phyloP scores from a whole-genome alignment of 2,888 invertebrate genomes.

The Galeruca laticollis region DNA sequence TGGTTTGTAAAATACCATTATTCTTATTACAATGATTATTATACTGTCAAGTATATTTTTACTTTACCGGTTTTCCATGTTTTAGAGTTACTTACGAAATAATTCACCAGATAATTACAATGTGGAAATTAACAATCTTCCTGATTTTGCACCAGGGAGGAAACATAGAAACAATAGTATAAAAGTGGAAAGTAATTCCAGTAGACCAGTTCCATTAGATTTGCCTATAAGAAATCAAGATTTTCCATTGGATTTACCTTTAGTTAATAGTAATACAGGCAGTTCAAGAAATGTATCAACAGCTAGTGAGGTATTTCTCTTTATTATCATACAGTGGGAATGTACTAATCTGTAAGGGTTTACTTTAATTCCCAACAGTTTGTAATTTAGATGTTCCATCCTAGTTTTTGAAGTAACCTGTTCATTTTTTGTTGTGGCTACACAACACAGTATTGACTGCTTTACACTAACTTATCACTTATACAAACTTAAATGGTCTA shows the following conservation, averaged over 20 bases:
- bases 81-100: slow-evolving; percentile 64
- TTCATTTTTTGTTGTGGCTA: neutral
- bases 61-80: neutral
- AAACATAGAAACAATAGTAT: slow-evolving; percentile 40
- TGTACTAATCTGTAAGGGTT: too few relatives aligned
- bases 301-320: slow-evolving; percentile 47
- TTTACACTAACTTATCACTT: too few relatives aligned
- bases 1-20: too few relatives aligned
- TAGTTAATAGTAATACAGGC: slow-evolving; percentile 52
- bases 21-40: too few relatives aligned
- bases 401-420: neutral
- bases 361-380: too few relatives aligned
- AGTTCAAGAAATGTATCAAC: slow-evolving; percentile 40
- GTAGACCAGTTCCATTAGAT: slow-evolving; percentile 58
- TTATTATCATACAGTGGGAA: too few relatives aligned
- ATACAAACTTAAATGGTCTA: too few relatives aligned
- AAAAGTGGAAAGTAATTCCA: slow-evolving; percentile 21
- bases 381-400: neutral
- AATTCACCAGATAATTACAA: slow-evolving; percentile 68
- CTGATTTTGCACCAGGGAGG: slow-evolving; percentile 45
- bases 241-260: slow-evolving; percentile 65
- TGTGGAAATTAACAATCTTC: slow-evolving; percentile 56
- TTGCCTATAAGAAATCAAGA: slow-evolving; percentile 60
- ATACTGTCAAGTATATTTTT: neutral
- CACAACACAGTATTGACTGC: too few relatives aligned